phyloP scores from a whole-genome alignment of 2,113 vertebrate genomes.

The Oriolus oriolus region DNA sequence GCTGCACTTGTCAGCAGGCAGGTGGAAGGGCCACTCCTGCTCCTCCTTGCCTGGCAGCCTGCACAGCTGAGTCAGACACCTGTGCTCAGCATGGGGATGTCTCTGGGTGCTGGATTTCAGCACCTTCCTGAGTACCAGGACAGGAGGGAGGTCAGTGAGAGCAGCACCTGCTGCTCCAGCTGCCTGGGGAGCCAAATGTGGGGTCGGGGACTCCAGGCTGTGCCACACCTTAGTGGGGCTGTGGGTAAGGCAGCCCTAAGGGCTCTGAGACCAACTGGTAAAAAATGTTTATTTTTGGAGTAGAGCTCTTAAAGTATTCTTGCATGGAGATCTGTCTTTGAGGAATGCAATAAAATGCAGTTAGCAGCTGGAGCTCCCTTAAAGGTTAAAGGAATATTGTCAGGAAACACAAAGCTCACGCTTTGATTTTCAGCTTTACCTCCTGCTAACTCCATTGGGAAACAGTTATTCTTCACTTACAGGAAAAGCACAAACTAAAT shows the following conservation, averaged over 20 bases:
- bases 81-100: accelerated
- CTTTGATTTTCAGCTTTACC: slow-evolving; percentile 5
- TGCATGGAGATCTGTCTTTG: not conserved
- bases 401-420: not conserved
- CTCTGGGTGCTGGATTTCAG: not conserved
- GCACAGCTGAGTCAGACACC: accelerated
- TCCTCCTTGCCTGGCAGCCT: not conserved
- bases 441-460: not conserved
- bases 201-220: not conserved
- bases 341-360: slow-evolving; percentile 24
- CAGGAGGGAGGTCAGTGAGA: not conserved
- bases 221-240: accelerated
- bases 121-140: accelerated
- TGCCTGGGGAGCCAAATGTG: accelerated
- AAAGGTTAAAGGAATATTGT: not conserved
- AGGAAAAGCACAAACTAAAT: slow-evolving; percentile 40
- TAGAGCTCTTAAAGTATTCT: not conserved
- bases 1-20: not conserved
- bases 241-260: not conserved
- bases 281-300: not conserved
- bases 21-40: not conserved
- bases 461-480: not conserved
- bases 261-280: not conserved
- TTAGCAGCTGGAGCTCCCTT: slow-evolving; percentile 25
- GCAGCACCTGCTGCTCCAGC: not conserved